phyloP scores from a whole-genome alignment of 2,113 vertebrate genomes.

The Micromys minutus region DNA sequence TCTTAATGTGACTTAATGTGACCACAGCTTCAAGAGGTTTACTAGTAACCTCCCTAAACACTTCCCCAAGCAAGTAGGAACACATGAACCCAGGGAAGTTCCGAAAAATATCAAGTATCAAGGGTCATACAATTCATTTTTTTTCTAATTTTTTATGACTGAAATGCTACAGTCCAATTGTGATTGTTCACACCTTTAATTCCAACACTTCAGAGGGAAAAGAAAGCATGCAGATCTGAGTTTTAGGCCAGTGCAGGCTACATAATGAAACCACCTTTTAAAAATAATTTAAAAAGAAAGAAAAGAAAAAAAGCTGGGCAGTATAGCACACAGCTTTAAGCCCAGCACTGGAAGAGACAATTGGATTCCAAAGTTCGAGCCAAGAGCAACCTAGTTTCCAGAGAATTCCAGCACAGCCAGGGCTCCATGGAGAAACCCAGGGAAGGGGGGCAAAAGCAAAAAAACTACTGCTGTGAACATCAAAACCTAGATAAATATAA shows the following conservation, averaged over 20 bases:
- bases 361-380: not conserved
- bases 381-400: not conserved
- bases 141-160: not conserved
- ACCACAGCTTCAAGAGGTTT: not conserved
- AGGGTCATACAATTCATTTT: not conserved
- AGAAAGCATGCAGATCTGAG: not conserved
- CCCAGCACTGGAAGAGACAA: not conserved
- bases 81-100: not conserved
- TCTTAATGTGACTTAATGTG: not conserved
- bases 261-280: not conserved
- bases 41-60: not conserved
- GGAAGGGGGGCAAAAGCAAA: not conserved
- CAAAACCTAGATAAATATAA: not conserved
- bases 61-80: no score
- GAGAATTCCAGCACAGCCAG: not conserved
- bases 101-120: conserved; percentile 34
- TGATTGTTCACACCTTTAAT: not conserved
- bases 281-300: not conserved
- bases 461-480: not conserved
- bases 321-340: not conserved
- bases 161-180: not conserved
- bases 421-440: not conserved
- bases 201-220: not conserved
- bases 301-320: not conserved
- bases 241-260: not conserved